Percentiles rank a stretch among this genome's conserved stretches.
Conservation (phyloP, 2,888 invertebrate species). For the Ectobius pallidus region DNA sequence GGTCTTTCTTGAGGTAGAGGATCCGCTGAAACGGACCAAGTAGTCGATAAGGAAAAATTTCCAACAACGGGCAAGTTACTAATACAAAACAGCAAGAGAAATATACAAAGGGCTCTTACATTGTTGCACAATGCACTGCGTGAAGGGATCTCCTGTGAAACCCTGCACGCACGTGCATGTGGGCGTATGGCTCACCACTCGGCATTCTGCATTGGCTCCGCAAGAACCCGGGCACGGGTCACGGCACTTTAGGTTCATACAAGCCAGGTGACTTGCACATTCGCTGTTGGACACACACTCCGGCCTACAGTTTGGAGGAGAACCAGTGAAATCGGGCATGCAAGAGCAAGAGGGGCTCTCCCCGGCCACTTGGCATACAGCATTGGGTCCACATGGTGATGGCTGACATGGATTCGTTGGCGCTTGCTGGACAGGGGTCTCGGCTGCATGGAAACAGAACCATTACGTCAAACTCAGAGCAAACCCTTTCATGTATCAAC, state of each 20-base stretch:
- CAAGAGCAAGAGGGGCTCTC: slow-evolving; percentile 62
- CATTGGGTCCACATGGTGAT: slow-evolving; percentile 71
- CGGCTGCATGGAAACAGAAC: background rate
- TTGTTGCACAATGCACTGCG: slow-evolving; percentile 48
- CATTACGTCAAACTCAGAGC: background rate
- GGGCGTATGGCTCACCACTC: slow-evolving; percentile 52
- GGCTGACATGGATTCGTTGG: slow-evolving; percentile 68
- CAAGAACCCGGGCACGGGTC: slow-evolving; percentile 72
- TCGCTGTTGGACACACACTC: slow-evolving; percentile 56
- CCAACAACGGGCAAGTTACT: too few species aligned
- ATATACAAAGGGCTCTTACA: slow-evolving; percentile 34
- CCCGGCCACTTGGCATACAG: slow-evolving; percentile 64
- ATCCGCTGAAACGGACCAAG: background rate
- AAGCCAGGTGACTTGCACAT: slow-evolving; percentile 54
- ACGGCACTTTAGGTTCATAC: slow-evolving; percentile 52
- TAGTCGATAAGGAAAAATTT: too few species aligned
- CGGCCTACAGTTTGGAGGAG: slow-evolving; percentile 57
- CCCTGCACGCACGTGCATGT: slow-evolving; percentile 54
- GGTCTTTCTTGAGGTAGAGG: slow-evolving; percentile 37
- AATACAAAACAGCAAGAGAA: background rate
- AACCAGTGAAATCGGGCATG: slow-evolving; percentile 55
- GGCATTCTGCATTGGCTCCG: slow-evolving; percentile 51
- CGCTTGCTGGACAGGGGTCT: slow-evolving; percentile 46
- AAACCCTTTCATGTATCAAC: background rate
- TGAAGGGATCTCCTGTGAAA: slow-evolving; percentile 53